Evolutionary conservation across 2,797 vertebrate species (phyloP), one percentile per base, ranked within the genome.

Genomic region (Coregonus suidteri): DNA sequence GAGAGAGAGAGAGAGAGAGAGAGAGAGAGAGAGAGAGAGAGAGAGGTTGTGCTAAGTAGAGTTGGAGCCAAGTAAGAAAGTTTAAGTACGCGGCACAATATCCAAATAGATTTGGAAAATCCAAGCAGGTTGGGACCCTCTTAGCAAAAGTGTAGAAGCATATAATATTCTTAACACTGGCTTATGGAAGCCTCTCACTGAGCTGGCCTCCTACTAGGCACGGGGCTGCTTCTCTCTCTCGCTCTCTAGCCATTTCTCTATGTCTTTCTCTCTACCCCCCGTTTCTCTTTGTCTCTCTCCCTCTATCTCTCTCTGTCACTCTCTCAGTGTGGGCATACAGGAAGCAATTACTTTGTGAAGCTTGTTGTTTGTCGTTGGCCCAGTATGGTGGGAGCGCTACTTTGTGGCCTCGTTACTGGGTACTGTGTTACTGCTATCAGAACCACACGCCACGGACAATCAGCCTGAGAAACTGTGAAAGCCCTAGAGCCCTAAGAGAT

Each of bases 71-170:
- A 41, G 41, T 31, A 15, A 69, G 67, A 69, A n/a, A 69, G 37
- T 37, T 70, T n/a, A 41, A 70, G 41, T 70, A 41, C n/a, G 34
- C 16, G n/a, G 35, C 35, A 69, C 35, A 69, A 69, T 69, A 53
- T 52, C 34, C 62, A 47, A 52, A 73, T 18, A 71, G 47, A 85
- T 75, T 64, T 68, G 18, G 75, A 54, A 53, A 75, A 71, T 37
- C 71, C 47, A 79, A 77, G 78, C 59, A 79, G 75, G 69, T 73
- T 82, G 73, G 67, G 79, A 84, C 73, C 79, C 53, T 73, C 70
- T 81, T 80, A 79, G 69, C 75, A 64, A 67, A 20, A n/a, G n/a
- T 76, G 35, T 78, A 56, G 71, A n/a, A 7, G n/a, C 75, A 15
- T 76, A 74, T 77, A 73, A 78, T 76, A 77, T 80, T 81, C 78